These are phyloP conservation scores for Ephestia elutella DNA, from an alignment of 1,140 invertebrate species.

Conservation along the genomic window DNA sequence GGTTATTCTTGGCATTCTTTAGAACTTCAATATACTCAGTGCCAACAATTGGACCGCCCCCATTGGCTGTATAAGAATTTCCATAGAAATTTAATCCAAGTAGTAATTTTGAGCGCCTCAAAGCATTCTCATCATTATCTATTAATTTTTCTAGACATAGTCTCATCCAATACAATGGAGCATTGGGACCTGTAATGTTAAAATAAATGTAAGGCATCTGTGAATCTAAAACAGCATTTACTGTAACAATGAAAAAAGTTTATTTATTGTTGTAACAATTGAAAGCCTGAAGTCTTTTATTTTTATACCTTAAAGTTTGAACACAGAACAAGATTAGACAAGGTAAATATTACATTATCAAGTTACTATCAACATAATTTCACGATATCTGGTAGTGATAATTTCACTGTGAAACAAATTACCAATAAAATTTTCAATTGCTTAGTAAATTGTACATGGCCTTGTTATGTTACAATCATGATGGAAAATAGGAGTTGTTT, in stretches of 20 bases:
- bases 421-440: too few relatives aligned
- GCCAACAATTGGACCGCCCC: slow-evolving; percentile 85
- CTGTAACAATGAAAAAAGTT: not conserved
- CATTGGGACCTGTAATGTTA: slow-evolving; percentile 82
- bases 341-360: too few relatives aligned
- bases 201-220: slow-evolving; percentile 7
- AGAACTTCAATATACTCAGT: slow-evolving; percentile 84
- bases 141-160: slow-evolving; percentile 84
- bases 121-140: slow-evolving; percentile 74
- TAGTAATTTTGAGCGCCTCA: slow-evolving; percentile 85
- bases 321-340: too few relatives aligned
- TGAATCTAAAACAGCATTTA: not conserved
- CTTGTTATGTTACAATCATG: too few relatives aligned
- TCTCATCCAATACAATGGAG: slow-evolving; percentile 88
- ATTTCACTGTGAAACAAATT: too few relatives aligned
- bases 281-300: too few relatives aligned
- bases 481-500: too few relatives aligned
- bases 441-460: too few relatives aligned
- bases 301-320: too few relatives aligned
- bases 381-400: too few relatives aligned
- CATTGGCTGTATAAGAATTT: slow-evolving; percentile 86
- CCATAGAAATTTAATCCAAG: slow-evolving; percentile 96
- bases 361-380: too few relatives aligned
- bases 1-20: slow-evolving; percentile 80
- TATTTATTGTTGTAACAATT: too few relatives aligned